Evolutionary conservation across 1,140 invertebrate genomes (phyloP).

Genomic region (Wasmannia auropunctata): DNA sequence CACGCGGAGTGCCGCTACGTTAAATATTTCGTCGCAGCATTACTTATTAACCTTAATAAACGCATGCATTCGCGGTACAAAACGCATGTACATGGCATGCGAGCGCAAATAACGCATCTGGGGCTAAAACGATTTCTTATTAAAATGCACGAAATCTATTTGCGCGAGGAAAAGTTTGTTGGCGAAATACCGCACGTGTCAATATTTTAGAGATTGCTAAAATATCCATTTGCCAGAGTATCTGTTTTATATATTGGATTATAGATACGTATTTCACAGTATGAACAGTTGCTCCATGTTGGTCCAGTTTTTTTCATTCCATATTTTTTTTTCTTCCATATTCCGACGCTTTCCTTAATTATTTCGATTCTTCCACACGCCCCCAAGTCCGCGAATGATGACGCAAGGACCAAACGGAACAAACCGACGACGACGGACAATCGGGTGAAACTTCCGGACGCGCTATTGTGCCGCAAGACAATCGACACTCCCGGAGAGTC

Average conservation of each 20-base stretch:
- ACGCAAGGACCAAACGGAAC: not conserved
- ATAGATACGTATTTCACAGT: not conserved
- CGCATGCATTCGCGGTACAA: not conserved
- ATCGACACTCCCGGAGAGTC: not conserved
- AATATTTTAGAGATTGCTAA: not conserved
- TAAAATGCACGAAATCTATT: not conserved
- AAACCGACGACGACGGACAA: slow-evolving; percentile 25
- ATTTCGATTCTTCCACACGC: not conserved
- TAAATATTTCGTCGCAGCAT: not conserved
- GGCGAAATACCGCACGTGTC: not conserved
- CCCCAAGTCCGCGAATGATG: slow-evolving; percentile 1
- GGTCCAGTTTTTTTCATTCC: no score
- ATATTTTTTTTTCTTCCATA: not conserved
- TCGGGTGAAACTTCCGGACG: slow-evolving; percentile 29
- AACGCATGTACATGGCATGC: not conserved
- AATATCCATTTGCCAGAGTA: not conserved
- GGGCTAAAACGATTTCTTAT: not conserved
- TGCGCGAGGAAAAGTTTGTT: not conserved
- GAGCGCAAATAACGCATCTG: not conserved
- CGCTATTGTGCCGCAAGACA: slow-evolving; percentile 39
- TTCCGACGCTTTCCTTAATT: not conserved
- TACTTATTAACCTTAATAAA: slow-evolving; percentile 24
- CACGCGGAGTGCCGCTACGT: not conserved
- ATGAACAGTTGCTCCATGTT: no score
- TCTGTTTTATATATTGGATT: not conserved